phyloP scores from a whole-genome alignment of 2,797 vertebrate species.

The Lophius americanus region DNA sequence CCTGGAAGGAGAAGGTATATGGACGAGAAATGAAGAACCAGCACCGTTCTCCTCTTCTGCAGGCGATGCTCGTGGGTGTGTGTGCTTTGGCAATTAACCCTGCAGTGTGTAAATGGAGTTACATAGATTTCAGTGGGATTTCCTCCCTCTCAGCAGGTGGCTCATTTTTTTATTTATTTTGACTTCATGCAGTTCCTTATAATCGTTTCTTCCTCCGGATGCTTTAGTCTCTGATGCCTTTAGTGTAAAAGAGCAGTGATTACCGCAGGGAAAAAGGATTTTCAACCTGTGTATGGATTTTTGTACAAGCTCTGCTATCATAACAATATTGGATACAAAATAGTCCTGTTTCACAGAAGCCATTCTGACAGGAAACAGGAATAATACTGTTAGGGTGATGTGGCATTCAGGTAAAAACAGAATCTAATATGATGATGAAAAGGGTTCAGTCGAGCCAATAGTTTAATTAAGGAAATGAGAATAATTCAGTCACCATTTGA shows the following conservation, averaged over 20 bases:
- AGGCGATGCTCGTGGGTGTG: constrained; percentile 36
- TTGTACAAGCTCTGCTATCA: not conserved
- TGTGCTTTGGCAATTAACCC: constrained; percentile 44
- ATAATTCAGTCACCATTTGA: not conserved
- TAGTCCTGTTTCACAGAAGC: too few relatives aligned
- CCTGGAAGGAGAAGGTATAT: not conserved
- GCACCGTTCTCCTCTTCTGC: constrained; percentile 19
- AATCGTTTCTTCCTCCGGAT: constrained; percentile 25
- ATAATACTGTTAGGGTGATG: too few relatives aligned
- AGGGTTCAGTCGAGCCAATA: too few relatives aligned
- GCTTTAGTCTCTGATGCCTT: constrained; percentile 21
- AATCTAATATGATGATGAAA: too few relatives aligned
- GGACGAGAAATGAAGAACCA: constrained; percentile 31
- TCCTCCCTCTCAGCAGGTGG: constrained; percentile 19
- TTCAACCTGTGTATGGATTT: not conserved
- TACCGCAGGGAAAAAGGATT: constrained; percentile 17
- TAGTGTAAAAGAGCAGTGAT: constrained; percentile 25
- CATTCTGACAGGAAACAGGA: not conserved
- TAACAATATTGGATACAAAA: not conserved
- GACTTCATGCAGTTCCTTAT: constrained; percentile 10
- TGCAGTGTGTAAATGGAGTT: constrained; percentile 51
- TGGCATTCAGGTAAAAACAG: too few relatives aligned
- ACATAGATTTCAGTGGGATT: constrained; percentile 43
- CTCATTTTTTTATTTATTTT: constrained; percentile 10
- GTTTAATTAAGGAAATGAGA: too few relatives aligned